Evolutionary conservation across 2,797 vertebrate species (phyloP).

Genomic region (Jordanella pulchra): DNA sequence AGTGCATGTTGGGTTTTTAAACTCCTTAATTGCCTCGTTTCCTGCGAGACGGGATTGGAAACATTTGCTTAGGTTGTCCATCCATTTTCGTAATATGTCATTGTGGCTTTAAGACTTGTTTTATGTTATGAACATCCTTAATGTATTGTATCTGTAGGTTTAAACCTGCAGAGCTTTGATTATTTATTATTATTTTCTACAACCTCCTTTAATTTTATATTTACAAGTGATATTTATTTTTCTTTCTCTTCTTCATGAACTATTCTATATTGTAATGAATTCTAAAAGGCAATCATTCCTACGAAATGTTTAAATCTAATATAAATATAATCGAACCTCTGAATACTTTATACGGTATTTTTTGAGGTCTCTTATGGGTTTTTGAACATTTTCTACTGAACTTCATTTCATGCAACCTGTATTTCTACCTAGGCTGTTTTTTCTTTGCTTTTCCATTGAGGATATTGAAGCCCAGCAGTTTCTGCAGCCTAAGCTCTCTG

Average conservation of each 20-base stretch:
- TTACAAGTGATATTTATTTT: not conserved
- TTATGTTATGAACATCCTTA: conserved; percentile 14
- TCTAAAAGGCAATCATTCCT: not conserved
- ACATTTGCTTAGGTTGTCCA: conserved; percentile 17
- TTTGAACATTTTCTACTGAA: not conserved
- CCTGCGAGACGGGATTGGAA: conserved; percentile 23
- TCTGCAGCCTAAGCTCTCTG: too few relatives aligned
- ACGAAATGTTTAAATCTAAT: not conserved
- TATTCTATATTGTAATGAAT: not conserved
- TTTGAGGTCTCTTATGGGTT: too few relatives aligned
- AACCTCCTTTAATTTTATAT: not conserved
- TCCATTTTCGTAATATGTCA: conserved; percentile 16
- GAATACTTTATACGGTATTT: too few relatives aligned
- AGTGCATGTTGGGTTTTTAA: conserved; percentile 36
- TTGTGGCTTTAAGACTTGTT: not conserved
- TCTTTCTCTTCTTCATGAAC: not conserved
- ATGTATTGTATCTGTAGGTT: conserved; percentile 24
- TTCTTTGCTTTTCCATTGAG: not conserved
- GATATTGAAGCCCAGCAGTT: not conserved
- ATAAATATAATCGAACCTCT: too few relatives aligned
- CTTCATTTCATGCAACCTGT: not conserved
- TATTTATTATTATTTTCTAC: not conserved
- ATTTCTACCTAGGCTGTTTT: not conserved
- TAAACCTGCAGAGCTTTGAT: not conserved
- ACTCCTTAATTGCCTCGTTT: conserved; percentile 48